Base-by-base conservation (phyloP, 2,888 invertebrate genomes). In the Agrypnus murinus region DNA sequence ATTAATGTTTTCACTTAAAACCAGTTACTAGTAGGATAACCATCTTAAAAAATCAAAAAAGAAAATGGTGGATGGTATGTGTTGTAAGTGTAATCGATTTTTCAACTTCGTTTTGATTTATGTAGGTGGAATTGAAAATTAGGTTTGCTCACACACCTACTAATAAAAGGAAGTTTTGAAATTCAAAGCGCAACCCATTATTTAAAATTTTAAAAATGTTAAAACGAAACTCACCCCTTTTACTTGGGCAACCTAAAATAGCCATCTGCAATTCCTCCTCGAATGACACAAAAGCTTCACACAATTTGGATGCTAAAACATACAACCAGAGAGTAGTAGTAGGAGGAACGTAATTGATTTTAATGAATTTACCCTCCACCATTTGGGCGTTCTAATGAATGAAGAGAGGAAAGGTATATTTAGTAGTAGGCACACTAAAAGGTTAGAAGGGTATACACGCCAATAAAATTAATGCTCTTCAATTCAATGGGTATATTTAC, bases 1-100 rank as follows among this genome's bases (percentile, higher is more conserved):
- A 66, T 66, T 66, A 66, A 65, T 58, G 36, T 15, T 55, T 65
- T 55, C 50, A 57, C 53, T 63, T 45, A 40, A 55, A 55, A 55
- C 55, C 17, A 19, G 55, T 55, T 55, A 15, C 55, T 12, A 12
- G n/a, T n/a, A n/a, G n/a, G n/a, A n/a, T 5, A 25, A 50, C 31
- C 25, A 25, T 25, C 25, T 25, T 25, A 5, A 25, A 25, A 25
- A 25, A 25, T 25, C 25, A 25, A 55, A 55, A 55, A 8, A 12
- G 34, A 55, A 55, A 36, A n/a, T 15, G 55, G 19, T 1, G 2
- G 55, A 25, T 12, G 50, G 50, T 53, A 55, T 36, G 55, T 36
- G 15, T 32, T 32, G 19, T 53, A 32, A 53, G 17, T n/a, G n/a
- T 55, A 55, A 55, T 55, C 34, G 36, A 55, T 36, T 55, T 36